These are phyloP conservation scores for Phoenicopterus ruber DNA, from an alignment of 2,113 vertebrate species.

Conservation along the genomic window DNA sequence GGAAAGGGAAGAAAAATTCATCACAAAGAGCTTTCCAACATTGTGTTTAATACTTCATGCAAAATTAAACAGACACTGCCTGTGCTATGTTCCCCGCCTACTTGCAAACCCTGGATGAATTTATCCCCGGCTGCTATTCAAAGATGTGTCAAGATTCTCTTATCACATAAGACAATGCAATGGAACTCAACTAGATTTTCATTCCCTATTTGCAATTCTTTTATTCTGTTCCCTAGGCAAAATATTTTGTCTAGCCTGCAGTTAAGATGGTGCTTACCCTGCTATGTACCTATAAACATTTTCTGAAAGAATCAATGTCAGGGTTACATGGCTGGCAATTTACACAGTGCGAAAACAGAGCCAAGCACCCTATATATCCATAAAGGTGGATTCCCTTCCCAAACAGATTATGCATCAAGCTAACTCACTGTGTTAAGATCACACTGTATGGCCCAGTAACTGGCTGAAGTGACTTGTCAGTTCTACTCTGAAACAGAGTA, in stretches of 20 bases:
- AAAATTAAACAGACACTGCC: neutral
- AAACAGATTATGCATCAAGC: neutral
- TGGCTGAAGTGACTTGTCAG: neutral
- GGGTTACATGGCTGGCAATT: neutral
- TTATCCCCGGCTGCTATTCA: neutral
- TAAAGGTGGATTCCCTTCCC: neutral
- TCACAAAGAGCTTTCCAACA: neutral
- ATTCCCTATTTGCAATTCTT: slow-evolving; percentile 6
- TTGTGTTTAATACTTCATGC: neutral
- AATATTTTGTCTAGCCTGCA: neutral
- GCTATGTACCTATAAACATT: neutral
- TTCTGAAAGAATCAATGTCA: neutral
- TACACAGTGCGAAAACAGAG: neutral
- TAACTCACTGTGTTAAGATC: neutral
- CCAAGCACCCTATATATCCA: neutral
- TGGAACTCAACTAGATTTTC: neutral
- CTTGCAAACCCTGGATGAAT: neutral
- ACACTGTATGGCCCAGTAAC: neutral
- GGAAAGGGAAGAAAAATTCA: neutral
- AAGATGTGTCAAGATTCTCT: neutral
- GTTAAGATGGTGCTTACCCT: neutral
- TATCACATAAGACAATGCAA: neutral
- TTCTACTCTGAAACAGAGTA: neutral
- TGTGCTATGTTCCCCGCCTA: neutral
- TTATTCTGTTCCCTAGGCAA: neutral